phyloP scores from a whole-genome alignment of 1,140 invertebrate species.

The Drosophila sp. region DNA sequence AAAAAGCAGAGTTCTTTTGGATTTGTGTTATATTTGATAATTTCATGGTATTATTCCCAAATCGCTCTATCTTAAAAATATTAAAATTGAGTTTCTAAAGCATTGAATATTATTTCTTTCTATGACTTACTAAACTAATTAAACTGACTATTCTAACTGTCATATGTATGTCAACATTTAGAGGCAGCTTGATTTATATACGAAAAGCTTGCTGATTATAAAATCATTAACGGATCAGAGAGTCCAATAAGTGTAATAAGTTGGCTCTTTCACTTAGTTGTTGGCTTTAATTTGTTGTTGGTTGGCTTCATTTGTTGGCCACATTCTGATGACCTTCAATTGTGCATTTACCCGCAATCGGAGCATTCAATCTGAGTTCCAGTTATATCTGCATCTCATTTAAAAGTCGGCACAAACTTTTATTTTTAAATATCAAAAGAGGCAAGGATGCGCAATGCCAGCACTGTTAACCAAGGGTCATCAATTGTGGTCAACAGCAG shows the following conservation, averaged over 20 bases:
- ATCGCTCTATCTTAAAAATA: no score
- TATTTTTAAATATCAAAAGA: slow-evolving; percentile 62
- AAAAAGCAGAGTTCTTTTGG: no score
- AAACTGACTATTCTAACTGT: no score
- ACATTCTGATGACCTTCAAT: slow-evolving; percentile 40
- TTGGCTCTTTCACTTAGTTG: slow-evolving; percentile 12
- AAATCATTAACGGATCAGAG: neutral
- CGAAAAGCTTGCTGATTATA: neutral
- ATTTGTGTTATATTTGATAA: no score
- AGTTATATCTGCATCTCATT: slow-evolving; percentile 57
- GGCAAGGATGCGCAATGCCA: slow-evolving; percentile 53
- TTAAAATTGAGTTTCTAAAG: no score
- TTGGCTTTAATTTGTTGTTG: neutral
- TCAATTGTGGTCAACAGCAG: slow-evolving; percentile 45
- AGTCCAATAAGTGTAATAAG: neutral
- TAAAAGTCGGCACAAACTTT: slow-evolving; percentile 25
- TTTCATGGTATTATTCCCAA: no score
- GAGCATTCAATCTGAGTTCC: slow-evolving; percentile 31
- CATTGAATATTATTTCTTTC: no score
- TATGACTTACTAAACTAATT: no score
- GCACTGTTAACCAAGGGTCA: slow-evolving; percentile 30
- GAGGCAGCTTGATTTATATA: slow-evolving; percentile 1
- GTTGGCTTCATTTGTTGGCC: slow-evolving; percentile 7
- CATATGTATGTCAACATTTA: no score
- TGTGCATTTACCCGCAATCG: slow-evolving; percentile 22